Evolutionary conservation across 2,113 vertebrate genomes (phyloP).

Genomic region (Eudyptes chrysolophus): DNA sequence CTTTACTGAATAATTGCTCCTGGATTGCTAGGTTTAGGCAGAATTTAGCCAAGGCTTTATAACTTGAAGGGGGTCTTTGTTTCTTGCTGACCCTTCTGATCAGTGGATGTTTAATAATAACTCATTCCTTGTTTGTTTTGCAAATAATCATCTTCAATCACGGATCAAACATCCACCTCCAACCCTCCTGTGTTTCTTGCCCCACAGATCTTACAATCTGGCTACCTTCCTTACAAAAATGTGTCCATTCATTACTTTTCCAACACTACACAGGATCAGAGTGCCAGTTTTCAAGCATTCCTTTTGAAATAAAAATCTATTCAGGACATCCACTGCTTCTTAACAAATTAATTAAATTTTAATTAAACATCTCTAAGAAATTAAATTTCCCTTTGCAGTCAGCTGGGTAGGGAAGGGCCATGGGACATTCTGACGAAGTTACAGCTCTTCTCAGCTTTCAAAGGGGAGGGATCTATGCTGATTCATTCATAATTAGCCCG

Average conservation of each 20-base stretch:
- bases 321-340: neutral
- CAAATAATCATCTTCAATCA: neutral
- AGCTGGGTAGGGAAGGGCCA: neutral
- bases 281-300: neutral
- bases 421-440: neutral
- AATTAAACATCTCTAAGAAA: slow-evolving; percentile 12
- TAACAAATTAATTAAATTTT: slow-evolving; percentile 24
- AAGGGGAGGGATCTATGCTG: neutral
- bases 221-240: neutral
- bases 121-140: neutral
- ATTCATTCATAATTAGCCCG: slow-evolving; percentile 25
- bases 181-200: neutral
- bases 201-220: neutral
- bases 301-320: slow-evolving; percentile 11
- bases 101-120: neutral
- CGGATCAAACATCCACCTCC: neutral
- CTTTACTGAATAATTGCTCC: neutral
- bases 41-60: neutral
- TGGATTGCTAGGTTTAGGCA: neutral
- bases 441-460: neutral
- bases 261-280: neutral
- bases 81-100: neutral
- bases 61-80: neutral
- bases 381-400: neutral
- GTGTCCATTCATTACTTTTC: neutral